A percentile compares a stretch with the other conserved stretches of the same genome.
phyloP scores from a whole-genome alignment of 2,888 invertebrate genomes.

The Neoitamus cyanurus region DNA sequence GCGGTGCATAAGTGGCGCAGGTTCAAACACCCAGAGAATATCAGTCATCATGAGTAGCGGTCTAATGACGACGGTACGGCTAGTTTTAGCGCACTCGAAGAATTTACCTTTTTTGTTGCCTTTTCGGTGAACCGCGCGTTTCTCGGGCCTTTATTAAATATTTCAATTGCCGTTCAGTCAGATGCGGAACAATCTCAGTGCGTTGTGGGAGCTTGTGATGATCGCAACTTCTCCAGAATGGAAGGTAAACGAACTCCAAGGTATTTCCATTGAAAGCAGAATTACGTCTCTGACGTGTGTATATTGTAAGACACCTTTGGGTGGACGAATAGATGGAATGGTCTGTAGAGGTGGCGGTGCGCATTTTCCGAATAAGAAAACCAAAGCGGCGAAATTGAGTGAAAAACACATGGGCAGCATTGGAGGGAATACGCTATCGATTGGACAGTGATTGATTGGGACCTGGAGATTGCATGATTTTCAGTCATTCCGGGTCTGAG shows the following conservation, averaged over 20 bases:
- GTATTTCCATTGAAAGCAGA: not conserved
- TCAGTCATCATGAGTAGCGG: not conserved
- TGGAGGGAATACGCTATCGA: not conserved
- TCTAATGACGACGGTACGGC: not conserved
- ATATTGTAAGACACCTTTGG: not conserved
- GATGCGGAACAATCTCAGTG: not conserved
- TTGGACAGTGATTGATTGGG: slow-evolving; percentile 1
- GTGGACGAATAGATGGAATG: not conserved
- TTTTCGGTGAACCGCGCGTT: not conserved
- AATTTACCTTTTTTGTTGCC: not conserved
- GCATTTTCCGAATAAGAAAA: not conserved
- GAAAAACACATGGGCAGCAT: not conserved
- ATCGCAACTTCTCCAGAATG: not conserved
- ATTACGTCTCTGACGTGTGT: not conserved
- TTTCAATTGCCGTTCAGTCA: not conserved
- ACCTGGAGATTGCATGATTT: not conserved
- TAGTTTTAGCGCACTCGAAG: not conserved
- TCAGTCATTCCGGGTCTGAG: not conserved
- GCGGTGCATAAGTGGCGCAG: not conserved
- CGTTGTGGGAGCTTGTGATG: not conserved
- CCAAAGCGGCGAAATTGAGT: not conserved
- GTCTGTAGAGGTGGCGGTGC: not conserved
- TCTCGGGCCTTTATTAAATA: not conserved
- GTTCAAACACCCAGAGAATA: not conserved
- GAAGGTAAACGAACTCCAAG: not conserved